Evolutionary conservation across 1,140 invertebrate species (phyloP), one percentile per base, ranked within the genome.

Genomic region (Sycobia sp.): DNA sequence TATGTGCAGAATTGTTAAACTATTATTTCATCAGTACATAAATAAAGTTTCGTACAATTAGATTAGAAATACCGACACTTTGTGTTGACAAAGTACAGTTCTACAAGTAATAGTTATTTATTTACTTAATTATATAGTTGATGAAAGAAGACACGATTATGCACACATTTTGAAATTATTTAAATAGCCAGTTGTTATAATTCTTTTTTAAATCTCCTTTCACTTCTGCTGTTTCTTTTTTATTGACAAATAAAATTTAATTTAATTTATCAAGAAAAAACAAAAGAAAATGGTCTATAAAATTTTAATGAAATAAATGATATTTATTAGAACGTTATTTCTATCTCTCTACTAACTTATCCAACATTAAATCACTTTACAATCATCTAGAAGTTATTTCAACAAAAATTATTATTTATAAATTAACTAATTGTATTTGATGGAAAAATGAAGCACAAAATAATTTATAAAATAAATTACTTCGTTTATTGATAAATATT

Each of bases 281-380:
- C 29, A n/a, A 23, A 43, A 18, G 18, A 18, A 44, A 58, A 14
- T 20, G 25, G 32, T 22, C 14, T n/a, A 46, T 34, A 46, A 4
- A 57, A 47, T 38, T 13, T 27, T 25, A 23, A 16, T 18, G 10
- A 56, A 44, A 38, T 47, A 16, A 49, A 22, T 20, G 22, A 20
- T 18, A n/a, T n/a, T n/a, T n/a, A n/a, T 4, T 23, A 23, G 20
- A 53, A 58, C 55, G 62, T 58, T 65, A 65, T 65, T 65, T 65
- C 58, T 65, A 65, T 65, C 62, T 65, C 62, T 65, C 62, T 54
- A 54, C 46, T 58, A 53, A 58, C 55, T 65, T 54, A 64, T 58
- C 18, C 44, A 20, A n/a, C n/a, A n/a, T n/a, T n/a, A n/a, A n/a
- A n/a, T n/a, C n/a, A n/a, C n/a, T n/a, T n/a, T n/a, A n/a, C n/a